These are phyloP conservation scores for Chaetodon auriga DNA, from an alignment of 2,113 vertebrate genomes.

Conservation along the genomic window DNA sequence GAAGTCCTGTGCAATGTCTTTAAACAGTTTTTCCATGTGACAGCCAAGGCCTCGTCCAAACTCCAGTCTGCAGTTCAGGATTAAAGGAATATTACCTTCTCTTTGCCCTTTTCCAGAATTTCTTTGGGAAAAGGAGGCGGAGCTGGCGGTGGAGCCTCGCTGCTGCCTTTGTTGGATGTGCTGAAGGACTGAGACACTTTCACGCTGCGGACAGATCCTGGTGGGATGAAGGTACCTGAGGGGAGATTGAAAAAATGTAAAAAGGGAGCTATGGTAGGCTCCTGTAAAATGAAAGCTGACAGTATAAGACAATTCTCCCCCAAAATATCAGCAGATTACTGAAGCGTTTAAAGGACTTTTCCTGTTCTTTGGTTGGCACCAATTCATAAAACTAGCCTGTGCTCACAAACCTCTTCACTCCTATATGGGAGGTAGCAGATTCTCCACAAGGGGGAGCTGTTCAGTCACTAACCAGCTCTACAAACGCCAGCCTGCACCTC, in stretches of 20 bases:
- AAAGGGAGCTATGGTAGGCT: not conserved
- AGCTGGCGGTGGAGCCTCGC: conserved; percentile 16
- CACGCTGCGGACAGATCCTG: conserved; percentile 27
- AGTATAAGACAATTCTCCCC: not conserved
- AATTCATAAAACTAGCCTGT: not conserved
- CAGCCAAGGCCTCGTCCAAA: not conserved
- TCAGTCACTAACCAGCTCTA: not conserved
- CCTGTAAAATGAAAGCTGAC: not conserved
- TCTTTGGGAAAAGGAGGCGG: conserved; percentile 70
- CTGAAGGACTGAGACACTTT: conserved; percentile 65
- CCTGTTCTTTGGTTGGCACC: not conserved
- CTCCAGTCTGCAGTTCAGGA: not conserved
- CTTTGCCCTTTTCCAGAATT: conserved; percentile 28
- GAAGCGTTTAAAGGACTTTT: not conserved
- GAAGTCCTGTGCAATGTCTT: conserved; percentile 15
- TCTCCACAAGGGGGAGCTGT: conserved; percentile 14
- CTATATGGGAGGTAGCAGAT: not conserved
- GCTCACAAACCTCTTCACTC: not conserved
- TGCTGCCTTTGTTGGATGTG: conserved; percentile 21
- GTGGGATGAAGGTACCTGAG: conserved; percentile 65
- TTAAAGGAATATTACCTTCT: conserved; percentile 76
- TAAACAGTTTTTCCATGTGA: not conserved
- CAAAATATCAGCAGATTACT: not conserved
- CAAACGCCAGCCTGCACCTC: not conserved
- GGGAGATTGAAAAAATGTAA: not conserved